Evolutionary conservation across 2,113 vertebrate species (phyloP).

Genomic region (Procavia capensis): DNA sequence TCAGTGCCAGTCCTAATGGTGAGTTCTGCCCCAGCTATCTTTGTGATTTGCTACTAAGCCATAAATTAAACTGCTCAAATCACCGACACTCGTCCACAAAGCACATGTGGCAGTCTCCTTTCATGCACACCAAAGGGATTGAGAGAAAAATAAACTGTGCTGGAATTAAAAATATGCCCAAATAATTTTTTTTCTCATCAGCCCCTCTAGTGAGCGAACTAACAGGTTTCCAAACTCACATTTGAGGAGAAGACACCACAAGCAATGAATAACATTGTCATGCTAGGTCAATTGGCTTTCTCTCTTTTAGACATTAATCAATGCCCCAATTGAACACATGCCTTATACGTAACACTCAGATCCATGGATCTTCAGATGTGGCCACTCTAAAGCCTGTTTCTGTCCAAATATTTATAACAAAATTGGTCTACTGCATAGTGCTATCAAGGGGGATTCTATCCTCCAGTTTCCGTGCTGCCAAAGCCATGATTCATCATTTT

Average conservation of each 20-base stretch:
- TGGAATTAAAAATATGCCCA: slow-evolving; percentile 85
- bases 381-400: slow-evolving; percentile 46
- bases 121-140: slow-evolving; percentile 81
- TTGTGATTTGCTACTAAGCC: slow-evolving; percentile 59
- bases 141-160: slow-evolving; percentile 87
- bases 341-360: slow-evolving; percentile 56
- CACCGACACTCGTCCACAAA: slow-evolving; percentile 87
- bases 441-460: background rate
- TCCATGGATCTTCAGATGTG: slow-evolving; percentile 66
- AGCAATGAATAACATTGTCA: slow-evolving; percentile 81
- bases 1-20: background rate
- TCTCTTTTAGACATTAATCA: slow-evolving; percentile 76
- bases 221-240: slow-evolving; percentile 77
- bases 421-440: background rate
- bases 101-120: slow-evolving; percentile 87
- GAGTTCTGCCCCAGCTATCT: slow-evolving; percentile 50
- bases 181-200: slow-evolving; percentile 87
- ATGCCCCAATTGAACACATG: slow-evolving; percentile 54
- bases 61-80: slow-evolving; percentile 81
- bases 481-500: background rate
- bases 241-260: slow-evolving; percentile 58
- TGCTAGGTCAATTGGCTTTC: slow-evolving; percentile 60
- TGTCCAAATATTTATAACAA: slow-evolving; percentile 66
- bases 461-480: background rate
- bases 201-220: slow-evolving; percentile 82